phyloP scores from a whole-genome alignment of 1,140 invertebrate species.

The Procambarus clarkii region DNA sequence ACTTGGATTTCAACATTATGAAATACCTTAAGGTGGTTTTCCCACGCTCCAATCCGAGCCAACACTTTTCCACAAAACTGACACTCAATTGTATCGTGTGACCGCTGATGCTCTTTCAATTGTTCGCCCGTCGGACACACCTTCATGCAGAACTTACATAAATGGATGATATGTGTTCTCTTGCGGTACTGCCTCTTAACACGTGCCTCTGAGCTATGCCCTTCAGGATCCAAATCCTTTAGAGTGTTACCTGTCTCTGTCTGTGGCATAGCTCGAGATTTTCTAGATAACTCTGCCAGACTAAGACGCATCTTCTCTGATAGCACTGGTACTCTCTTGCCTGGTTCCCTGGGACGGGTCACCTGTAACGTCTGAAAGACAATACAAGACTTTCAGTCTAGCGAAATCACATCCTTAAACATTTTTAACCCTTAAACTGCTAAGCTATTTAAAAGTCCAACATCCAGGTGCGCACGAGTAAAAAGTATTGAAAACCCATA shows the following conservation, averaged over 20 bases:
- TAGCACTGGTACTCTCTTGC: conserved; percentile 56
- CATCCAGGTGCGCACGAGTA: no score
- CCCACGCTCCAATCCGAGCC: conserved; percentile 56
- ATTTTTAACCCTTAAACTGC: no score
- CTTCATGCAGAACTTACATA: conserved; percentile 63
- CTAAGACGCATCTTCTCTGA: conserved; percentile 58
- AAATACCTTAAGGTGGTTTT: conserved; percentile 50
- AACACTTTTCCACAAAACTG: conserved; percentile 57
- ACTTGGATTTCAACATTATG: conserved; percentile 63
- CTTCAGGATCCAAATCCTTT: background rate
- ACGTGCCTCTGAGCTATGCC: background rate
- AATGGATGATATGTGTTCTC: conserved; percentile 41
- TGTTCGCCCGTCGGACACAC: conserved; percentile 41
- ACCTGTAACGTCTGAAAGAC: conserved; percentile 57
- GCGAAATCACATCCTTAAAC: background rate
- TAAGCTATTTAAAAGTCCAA: no score
- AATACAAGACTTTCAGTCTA: conserved; percentile 56
- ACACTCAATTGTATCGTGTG: conserved; percentile 50
- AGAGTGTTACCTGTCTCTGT: background rate
- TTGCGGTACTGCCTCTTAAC: conserved; percentile 37
- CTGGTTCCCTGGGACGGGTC: conserved; percentile 46
- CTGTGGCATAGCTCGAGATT: conserved; percentile 24
- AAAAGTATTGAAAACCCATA: no score
- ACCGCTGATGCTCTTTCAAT: conserved; percentile 38
- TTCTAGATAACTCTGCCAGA: conserved; percentile 44